Evolutionary conservation across 2,113 vertebrate genomes (phyloP).

Genomic region (Genyomyrus donnyi): DNA sequence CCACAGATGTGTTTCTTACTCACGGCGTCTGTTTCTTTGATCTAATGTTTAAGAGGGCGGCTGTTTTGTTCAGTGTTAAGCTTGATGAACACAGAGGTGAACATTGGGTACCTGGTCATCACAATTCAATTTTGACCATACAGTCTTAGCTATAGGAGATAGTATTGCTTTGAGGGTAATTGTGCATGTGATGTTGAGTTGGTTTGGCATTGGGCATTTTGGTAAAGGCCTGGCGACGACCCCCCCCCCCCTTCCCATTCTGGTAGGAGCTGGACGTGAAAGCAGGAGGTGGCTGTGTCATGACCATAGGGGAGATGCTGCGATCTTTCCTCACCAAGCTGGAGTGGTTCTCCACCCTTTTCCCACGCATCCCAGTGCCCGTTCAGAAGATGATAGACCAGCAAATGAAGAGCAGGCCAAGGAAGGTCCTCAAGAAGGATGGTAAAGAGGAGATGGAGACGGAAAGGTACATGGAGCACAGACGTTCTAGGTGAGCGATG

Average conservation of each 20-base stretch:
- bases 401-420: conserved; percentile 88
- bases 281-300: conserved; percentile 91
- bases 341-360: conserved; percentile 97
- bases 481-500: conserved; percentile 71
- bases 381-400: conserved; percentile 94
- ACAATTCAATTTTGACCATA: conserved; percentile 44
- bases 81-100: conserved; percentile 70
- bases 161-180: neutral
- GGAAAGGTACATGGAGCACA: conserved; percentile 73
- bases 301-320: conserved; percentile 96
- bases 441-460: conserved; percentile 61
- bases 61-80: conserved; percentile 49
- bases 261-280: conserved; percentile 95
- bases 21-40: conserved; percentile 18
- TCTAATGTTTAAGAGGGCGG: conserved; percentile 11
- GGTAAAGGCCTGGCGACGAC: neutral
- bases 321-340: conserved; percentile 96
- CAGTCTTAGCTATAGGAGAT: conserved; percentile 16
- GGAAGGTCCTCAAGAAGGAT: conserved; percentile 78
- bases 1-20: neutral
- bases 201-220: neutral
- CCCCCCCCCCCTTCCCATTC: neutral
- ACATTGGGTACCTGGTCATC: conserved; percentile 67
- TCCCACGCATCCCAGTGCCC: conserved; percentile 95
- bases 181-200: neutral